Base-by-base conservation (phyloP, 2,888 invertebrate genomes). In the Eupithecia centaureata region DNA sequence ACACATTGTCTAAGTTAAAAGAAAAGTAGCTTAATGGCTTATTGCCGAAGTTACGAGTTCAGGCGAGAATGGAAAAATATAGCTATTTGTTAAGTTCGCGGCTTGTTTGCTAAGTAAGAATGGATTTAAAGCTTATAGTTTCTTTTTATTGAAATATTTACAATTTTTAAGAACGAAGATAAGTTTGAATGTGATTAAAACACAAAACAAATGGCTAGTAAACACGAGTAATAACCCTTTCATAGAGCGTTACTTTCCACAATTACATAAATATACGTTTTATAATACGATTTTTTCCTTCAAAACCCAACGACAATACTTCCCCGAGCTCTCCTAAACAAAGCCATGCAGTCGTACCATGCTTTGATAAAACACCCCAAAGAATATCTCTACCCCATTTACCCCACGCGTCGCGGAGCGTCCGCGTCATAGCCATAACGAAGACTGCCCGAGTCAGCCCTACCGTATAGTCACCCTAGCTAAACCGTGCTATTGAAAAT, bases 1-100 rank as follows among this genome's bases (percentile, higher is more conserved):
- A 69, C 52, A 66, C 65, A 67, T 68, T 52, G 64, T 56, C 32
- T 38, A 67, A 74, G 60, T 71, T 33, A 57, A 10, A 68, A 60
- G 42, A 74, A 72, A 69, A 66, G 60, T 63, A 61, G 60, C 63
- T 67, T 67, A 63, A 67, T 52, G 61, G 66, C 59, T 74, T 69
- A 74, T 60, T 64, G 71, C 57, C 10, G 30, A 74, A 72, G 71
- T 71, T 70, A 42, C 22, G 65, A 59, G 61, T 42, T 65, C 61
- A 28, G 27, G 22, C 18, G 15, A 33, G 30, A 62, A 57, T 32
- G 28, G 57, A 18, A 58, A 61, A 67, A 67, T 62, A 63, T 35
- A 12, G 51, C 61, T 54, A 47, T 69, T 60, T 47, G 58, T 12
- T 59, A 28, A 42, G 54, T 64, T 35, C 35, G 22, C 56, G 52